Base-by-base conservation (phyloP, 2,888 invertebrate genomes). In the Eristalinus sepulchralis region DNA sequence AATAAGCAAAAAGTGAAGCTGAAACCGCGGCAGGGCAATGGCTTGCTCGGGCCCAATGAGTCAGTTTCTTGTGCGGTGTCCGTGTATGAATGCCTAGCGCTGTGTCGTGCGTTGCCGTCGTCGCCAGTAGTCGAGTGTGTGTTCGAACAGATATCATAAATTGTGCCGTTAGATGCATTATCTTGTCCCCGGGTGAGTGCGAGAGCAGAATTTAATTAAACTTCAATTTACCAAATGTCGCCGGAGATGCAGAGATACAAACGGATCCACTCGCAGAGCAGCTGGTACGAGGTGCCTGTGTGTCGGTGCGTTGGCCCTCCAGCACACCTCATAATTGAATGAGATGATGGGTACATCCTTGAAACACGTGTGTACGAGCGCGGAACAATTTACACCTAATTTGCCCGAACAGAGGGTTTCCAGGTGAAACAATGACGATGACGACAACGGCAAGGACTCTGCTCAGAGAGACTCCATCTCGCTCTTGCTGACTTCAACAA, bases 381-480 rank as follows among this genome's bases (percentile, higher is more conserved):
- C 84, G 59, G 57, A 77, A 64, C 76, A 77, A 68, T 81, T 85
- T 85, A 85, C 84, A 85, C 84, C 84, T 81, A 76, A 85, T 85
- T 85, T 85, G 66, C 76, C 78, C 68, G 11, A 73, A 64, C 62
- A 72, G 36, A 68, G 76, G 60, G 78, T 34, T 39, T 60, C 64
- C 63, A 66, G 57, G 47, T 24, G 36, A 63, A 64, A 73, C 67
- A 80, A 72, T 66, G 72, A 66, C 39, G 64, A 20, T 11, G 24
- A 39, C 47, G 22, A 27, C 66, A 22, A 17, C 22, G 31, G n/a
- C 62, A 57, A 24, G 53, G 63, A 22, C 63, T 70, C 11, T 60
- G 62, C 33, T 22, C 24, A n/a, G 39, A n/a, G 39, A 17, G 39
- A n/a, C 5, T 47, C 6, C 1, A n/a, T n/a, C 39, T 47, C 39